These are phyloP conservation scores for Equus quagga DNA, from an alignment of 2,113 vertebrate species.

Conservation along the genomic window DNA sequence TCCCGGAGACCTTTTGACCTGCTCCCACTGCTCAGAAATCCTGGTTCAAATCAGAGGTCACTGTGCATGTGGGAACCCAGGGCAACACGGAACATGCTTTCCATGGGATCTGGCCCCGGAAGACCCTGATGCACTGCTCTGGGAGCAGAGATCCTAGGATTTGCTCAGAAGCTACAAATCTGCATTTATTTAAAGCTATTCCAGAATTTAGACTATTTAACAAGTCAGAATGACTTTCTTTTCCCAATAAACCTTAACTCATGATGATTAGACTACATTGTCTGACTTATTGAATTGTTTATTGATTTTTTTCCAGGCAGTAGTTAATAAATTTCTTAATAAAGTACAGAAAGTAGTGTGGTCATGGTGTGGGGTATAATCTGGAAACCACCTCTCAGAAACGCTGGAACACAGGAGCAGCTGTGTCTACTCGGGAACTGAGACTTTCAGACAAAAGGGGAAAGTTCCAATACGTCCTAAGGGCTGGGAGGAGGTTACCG, in stretches of 20 bases:
- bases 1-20: neutral
- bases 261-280: neutral
- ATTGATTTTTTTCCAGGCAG: neutral
- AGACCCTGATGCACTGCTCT: rapidly evolving
- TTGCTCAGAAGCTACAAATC: neutral
- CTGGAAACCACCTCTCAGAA: neutral
- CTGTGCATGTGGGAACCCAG: neutral
- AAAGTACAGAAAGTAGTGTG: neutral
- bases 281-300: neutral
- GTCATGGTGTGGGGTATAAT: neutral
- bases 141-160: no score
- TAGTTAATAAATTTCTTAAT: neutral
- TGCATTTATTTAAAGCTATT: neutral
- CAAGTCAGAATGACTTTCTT: neutral
- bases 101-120: neutral
- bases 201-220: neutral
- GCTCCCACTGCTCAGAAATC: neutral
- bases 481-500: neutral
- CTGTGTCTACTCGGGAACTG: neutral
- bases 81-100: neutral
- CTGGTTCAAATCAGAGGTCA: neutral
- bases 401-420: neutral
- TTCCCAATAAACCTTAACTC: neutral
- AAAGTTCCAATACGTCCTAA: neutral
- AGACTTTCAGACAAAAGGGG: neutral